Evolutionary conservation across 2,797 vertebrate species (phyloP), one percentile per base, ranked within the genome.

Genomic region (Cetoscarus ocellatus): DNA sequence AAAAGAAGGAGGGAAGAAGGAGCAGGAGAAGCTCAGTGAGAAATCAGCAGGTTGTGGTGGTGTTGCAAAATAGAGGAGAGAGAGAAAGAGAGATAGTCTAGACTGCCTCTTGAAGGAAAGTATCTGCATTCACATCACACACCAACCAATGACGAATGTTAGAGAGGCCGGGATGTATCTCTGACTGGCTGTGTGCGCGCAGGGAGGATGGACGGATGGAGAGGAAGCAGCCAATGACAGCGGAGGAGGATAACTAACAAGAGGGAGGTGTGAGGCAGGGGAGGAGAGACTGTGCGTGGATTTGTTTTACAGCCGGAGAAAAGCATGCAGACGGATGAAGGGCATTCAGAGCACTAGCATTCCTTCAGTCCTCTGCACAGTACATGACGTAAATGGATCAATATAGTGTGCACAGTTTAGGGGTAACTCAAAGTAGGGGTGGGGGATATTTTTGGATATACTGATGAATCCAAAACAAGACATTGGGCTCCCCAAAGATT

Each of bases 61-160:
- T 89, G 87, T 87, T 91, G 88, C 81, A 71, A 79, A 78, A 80
- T 65, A 75, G 70, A 67, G 61, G 72, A 79, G 78, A 27, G 27
- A 27, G 27, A 27, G 27, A 80, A 68, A 69, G 77, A 55, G 63
- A 68, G 71, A 66, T 75, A 69, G 92, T 93, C 90, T 90, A 94
- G 94, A 94, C 94, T 88, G 90, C 79, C 87, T 92, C 90, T 93
- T 88, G 91, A 93, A 93, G 79, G 67, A 90, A 91, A 77, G 77
- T 58, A 84, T 84, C 89, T 56, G 80, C 86, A 89, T 86, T 91
- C 90, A 86, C 75, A 67, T 71, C 70, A 68, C 60, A 47, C n/a
- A 9, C 14, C 51, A 43, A 61, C 93, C 92, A 94, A 94, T 94
- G 79, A 75, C 38, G 52, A 71, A 70, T 8, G 54, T 36, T 34